phyloP scores from a whole-genome alignment of 2,113 vertebrate species.

The Burhinus bistriatus region DNA sequence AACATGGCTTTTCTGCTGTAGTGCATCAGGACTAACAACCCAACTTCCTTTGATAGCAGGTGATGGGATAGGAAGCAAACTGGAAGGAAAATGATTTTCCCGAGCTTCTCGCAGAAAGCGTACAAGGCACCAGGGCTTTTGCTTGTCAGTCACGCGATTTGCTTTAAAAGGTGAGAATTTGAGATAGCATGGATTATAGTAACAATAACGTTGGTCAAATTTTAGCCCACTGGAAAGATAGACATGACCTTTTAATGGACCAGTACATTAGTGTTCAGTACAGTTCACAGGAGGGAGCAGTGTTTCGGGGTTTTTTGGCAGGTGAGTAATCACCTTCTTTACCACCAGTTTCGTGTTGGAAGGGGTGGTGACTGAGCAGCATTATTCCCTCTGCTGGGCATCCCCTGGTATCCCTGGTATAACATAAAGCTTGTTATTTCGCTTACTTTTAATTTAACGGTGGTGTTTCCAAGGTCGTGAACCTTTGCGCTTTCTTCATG shows the following conservation, averaged over 20 bases:
- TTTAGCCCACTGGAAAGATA: background rate
- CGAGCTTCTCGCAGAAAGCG: background rate
- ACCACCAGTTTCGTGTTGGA: background rate
- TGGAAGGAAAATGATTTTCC: background rate
- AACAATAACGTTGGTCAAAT: background rate
- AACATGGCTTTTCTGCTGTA: conserved; percentile 1
- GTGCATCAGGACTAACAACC: background rate
- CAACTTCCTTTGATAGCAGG: background rate
- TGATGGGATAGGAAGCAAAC: background rate
- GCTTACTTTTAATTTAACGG: background rate
- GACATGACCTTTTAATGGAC: accelerated
- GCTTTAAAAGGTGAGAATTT: background rate
- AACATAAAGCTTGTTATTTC: background rate
- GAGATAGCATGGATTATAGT: background rate
- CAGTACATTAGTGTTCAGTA: background rate
- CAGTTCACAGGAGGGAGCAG: background rate
- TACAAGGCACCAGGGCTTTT: background rate
- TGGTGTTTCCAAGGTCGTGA: background rate
- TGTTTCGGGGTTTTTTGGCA: background rate
- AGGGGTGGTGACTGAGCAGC: background rate
- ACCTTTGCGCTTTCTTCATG: background rate
- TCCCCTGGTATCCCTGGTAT: background rate
- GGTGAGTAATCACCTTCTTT: background rate
- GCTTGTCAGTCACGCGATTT: background rate
- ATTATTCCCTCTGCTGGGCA: background rate